phyloP scores from a whole-genome alignment of 2,113 vertebrate species.

The Nerophis ophidion region DNA sequence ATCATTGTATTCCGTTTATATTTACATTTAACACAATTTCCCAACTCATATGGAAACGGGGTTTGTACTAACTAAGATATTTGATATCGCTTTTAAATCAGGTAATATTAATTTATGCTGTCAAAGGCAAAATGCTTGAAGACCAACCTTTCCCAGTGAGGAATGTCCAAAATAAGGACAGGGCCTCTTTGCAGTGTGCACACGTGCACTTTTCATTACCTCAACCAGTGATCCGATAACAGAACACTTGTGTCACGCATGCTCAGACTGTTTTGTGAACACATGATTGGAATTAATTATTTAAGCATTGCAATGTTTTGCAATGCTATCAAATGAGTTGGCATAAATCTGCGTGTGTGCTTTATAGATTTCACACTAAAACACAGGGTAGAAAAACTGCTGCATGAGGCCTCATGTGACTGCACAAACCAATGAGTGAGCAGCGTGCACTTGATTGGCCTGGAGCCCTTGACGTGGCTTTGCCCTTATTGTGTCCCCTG shows the following conservation, averaged over 20 bases:
- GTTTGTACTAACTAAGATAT: no score
- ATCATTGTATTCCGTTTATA: no score
- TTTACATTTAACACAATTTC: no score
- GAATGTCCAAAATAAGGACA: constrained; percentile 16
- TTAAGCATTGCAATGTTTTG: constrained; percentile 14
- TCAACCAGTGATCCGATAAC: constrained; percentile 21
- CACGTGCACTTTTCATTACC: constrained; percentile 19
- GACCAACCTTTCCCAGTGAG: constrained; percentile 12
- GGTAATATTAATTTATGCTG: neutral
- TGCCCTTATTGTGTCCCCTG: constrained; percentile 52
- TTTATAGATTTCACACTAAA: constrained; percentile 37
- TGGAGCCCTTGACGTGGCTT: constrained; percentile 26
- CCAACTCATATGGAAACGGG: no score
- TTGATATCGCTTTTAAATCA: no score
- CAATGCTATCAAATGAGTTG: neutral
- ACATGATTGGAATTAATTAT: constrained; percentile 5
- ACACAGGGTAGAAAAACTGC: constrained; percentile 30
- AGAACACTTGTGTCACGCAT: constrained; percentile 17
- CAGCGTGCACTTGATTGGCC: constrained; percentile 29
- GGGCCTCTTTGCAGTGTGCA: constrained; percentile 14
- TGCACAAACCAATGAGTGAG: constrained; percentile 23
- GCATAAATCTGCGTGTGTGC: constrained; percentile 11
- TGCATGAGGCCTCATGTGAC: constrained; percentile 44
- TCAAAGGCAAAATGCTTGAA: constrained; percentile 14
- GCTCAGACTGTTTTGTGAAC: constrained; percentile 7